These are phyloP conservation scores for Drosophila rhopaloa DNA, from an alignment of 1,140 invertebrate genomes.

Conservation along the genomic window DNA sequence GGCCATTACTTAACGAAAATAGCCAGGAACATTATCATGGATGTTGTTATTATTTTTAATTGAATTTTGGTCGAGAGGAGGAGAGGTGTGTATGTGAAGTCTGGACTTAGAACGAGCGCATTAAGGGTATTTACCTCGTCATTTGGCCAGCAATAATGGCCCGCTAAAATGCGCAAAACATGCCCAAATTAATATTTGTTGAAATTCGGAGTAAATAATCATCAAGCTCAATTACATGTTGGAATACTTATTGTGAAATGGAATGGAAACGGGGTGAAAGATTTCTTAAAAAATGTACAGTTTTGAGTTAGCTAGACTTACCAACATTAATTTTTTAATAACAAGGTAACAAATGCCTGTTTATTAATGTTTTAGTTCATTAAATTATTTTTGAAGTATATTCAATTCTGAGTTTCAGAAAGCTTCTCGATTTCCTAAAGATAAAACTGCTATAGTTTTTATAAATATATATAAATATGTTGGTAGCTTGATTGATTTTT, in stretches of 20 bases:
- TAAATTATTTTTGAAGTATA: no score
- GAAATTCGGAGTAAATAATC: constrained; percentile 61
- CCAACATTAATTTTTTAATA: no score
- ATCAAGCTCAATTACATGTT: constrained; percentile 51
- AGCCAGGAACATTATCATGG: constrained; percentile 46
- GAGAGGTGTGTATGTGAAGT: neutral
- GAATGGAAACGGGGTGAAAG: no score
- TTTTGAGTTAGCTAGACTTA: no score
- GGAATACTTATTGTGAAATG: constrained; percentile 2
- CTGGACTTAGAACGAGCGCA: constrained; percentile 19
- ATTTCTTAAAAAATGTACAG: no score
- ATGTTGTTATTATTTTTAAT: constrained; percentile 75
- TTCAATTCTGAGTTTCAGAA: no score
- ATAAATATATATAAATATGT: no score
- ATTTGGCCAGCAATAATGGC: constrained; percentile 23
- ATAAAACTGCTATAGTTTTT: no score
- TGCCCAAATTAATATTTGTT: constrained; percentile 20
- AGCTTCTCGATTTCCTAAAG: no score
- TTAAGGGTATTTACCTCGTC: constrained; percentile 36
- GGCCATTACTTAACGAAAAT: constrained; percentile 57
- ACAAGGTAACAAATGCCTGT: no score
- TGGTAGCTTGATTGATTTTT: no score
- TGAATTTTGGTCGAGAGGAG: constrained; percentile 33
- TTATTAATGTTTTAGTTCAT: no score
- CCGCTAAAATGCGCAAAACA: constrained; percentile 12